A percentile compares a stretch with the other conserved stretches of the same genome.
Conservation (phyloP, 1,140 invertebrate species). For the Drosophila orena region DNA sequence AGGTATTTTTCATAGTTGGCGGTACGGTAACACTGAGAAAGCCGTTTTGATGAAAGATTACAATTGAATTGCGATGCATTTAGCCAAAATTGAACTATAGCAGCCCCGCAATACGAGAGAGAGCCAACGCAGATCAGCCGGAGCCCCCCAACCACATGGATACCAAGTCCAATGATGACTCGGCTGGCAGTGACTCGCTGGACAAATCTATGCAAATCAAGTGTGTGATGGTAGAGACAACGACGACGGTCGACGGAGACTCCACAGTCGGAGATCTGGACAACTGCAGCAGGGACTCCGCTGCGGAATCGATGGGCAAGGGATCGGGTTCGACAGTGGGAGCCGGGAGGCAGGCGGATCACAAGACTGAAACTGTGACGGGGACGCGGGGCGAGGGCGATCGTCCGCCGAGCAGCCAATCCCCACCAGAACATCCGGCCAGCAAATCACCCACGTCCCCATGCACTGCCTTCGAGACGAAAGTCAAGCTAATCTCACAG, state of each 20-base stretch:
- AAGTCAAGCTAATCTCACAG: conserved; percentile 78
- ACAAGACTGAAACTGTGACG: conserved; percentile 42
- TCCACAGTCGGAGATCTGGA: conserved; percentile 40
- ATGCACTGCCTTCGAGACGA: conserved; percentile 72
- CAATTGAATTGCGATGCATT: conserved; percentile 46
- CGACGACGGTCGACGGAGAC: conserved; percentile 5
- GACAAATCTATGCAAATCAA: conserved; percentile 81
- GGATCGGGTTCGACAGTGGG: not conserved
- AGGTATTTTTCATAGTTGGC: not conserved
- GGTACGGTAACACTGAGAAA: conserved; percentile 8
- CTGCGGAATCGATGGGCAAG: conserved; percentile 36
- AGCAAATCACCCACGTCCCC: conserved; percentile 35
- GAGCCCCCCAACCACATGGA: conserved; percentile 56
- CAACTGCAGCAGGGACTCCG: conserved; percentile 61
- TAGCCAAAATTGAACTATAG: conserved; percentile 26
- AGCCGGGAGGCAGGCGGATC: conserved; percentile 32
- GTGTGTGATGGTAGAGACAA: conserved; percentile 76
- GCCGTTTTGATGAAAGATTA: conserved; percentile 38
- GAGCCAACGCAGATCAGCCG: conserved; percentile 9
- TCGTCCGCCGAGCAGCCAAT: conserved; percentile 24
- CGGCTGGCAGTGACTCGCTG: conserved; percentile 73
- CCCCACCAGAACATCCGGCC: conserved; percentile 14
- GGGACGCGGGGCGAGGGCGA: conserved; percentile 27
- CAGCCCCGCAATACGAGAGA: conserved; percentile 6
- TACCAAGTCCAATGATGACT: conserved; percentile 78